A percentile compares a stretch with the other conserved stretches of the same genome.
These are phyloP conservation scores for Ectobius pallidus DNA, from an alignment of 2,888 invertebrate species.

Conservation along the genomic window DNA sequence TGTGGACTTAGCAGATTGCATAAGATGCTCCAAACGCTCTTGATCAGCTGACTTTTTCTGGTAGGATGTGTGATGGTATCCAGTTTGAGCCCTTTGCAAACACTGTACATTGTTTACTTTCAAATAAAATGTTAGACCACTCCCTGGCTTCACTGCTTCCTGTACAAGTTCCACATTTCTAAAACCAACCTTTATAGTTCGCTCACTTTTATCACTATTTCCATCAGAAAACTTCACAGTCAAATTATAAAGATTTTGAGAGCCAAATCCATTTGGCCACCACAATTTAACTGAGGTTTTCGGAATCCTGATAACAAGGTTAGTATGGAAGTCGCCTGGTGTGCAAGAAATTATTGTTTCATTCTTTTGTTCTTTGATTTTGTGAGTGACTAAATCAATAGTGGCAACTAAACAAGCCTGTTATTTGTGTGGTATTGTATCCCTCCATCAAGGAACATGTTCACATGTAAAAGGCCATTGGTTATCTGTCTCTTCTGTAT, in stretches of 20 bases:
- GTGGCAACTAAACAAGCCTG: slow-evolving; percentile 27
- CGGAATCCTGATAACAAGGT: slow-evolving; percentile 16
- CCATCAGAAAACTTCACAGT: slow-evolving; percentile 57
- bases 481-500: not conserved
- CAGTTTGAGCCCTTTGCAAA: slow-evolving; percentile 96
- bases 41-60: slow-evolving; percentile 69
- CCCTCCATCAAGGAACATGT: too few relatives aligned
- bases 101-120: slow-evolving; percentile 81
- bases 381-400: slow-evolving; percentile 5
- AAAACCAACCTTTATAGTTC: slow-evolving; percentile 78
- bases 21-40: slow-evolving; percentile 64
- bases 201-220: slow-evolving; percentile 54
- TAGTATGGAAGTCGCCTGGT: slow-evolving; percentile 24
- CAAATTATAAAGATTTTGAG: slow-evolving; percentile 76
- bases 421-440: too few relatives aligned
- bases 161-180: slow-evolving; percentile 84
- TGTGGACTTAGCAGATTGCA: slow-evolving; percentile 72
- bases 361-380: not conserved
- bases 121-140: slow-evolving; percentile 84
- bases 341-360: not conserved
- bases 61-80: slow-evolving; percentile 87
- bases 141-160: slow-evolving; percentile 58
- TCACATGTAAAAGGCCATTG: slow-evolving; percentile 28
- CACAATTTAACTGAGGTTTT: slow-evolving; percentile 64
- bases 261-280: slow-evolving; percentile 96